These are phyloP conservation scores for Lasioglossum figueresi DNA, from an alignment of 2,888 invertebrate genomes.

Conservation along the genomic window DNA sequence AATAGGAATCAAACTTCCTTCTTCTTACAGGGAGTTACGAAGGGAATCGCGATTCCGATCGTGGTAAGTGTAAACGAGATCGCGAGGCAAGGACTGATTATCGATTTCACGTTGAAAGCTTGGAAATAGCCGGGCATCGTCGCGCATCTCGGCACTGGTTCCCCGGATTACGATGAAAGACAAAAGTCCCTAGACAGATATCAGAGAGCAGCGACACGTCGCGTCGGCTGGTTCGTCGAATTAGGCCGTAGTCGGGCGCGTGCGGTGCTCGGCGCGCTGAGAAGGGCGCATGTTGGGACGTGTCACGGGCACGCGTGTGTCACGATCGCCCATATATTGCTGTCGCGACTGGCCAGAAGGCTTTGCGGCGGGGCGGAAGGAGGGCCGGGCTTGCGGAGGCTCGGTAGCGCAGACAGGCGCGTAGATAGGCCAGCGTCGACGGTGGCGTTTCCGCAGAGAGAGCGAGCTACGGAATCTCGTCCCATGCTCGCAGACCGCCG, in stretches of 20 bases:
- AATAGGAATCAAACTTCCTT: not conserved
- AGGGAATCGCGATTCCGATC: not conserved
- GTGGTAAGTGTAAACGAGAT: not conserved
- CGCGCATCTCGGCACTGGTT: not conserved
- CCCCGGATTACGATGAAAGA: too few species aligned
- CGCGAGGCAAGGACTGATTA: not conserved
- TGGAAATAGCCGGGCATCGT: not conserved
- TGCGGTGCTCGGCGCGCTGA: constrained; percentile 48
- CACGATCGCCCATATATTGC: constrained; percentile 61
- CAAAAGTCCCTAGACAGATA: constrained; percentile 47
- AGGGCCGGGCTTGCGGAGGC: constrained; percentile 34
- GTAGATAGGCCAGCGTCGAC: constrained; percentile 49
- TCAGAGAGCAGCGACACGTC: constrained; percentile 50
- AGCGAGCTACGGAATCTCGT: constrained; percentile 34
- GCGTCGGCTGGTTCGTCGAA: constrained; percentile 24
- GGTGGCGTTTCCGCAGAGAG: constrained; percentile 45
- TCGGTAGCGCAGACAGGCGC: constrained; percentile 46
- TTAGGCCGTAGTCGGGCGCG: constrained; percentile 22
- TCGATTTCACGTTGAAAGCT: not conserved
- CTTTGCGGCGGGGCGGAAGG: constrained; percentile 36
- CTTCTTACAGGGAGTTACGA: not conserved
- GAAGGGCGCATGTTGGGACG: constrained; percentile 61
- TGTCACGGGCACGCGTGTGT: constrained; percentile 64
- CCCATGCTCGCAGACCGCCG: constrained; percentile 31
- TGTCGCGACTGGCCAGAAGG: constrained; percentile 48